These are phyloP conservation scores for Paramormyrops kingsleyae DNA, from an alignment of 2,113 vertebrate genomes.

Conservation along the genomic window DNA sequence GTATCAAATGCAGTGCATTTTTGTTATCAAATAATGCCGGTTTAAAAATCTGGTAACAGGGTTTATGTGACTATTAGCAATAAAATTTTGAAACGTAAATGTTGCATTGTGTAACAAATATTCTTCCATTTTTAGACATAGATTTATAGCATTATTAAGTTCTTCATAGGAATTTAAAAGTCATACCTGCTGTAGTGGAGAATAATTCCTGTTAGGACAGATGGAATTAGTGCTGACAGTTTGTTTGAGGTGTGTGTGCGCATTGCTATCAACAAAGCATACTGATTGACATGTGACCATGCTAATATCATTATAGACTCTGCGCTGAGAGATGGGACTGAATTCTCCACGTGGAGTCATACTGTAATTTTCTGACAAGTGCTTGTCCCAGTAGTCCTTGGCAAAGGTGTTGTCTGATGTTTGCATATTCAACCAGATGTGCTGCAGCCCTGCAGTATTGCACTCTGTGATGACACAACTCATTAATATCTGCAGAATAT, in stretches of 20 bases:
- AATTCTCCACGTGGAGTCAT: conserved; percentile 31
- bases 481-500: conserved; percentile 41
- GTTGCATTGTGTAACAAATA: not conserved
- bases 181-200: conserved; percentile 25
- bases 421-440: conserved; percentile 44
- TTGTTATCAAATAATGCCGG: not conserved
- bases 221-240: conserved; percentile 45
- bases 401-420: conserved; percentile 33
- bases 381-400: conserved; percentile 38
- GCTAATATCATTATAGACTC: conserved; percentile 44
- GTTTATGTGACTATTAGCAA: not conserved
- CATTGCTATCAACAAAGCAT: conserved; percentile 35
- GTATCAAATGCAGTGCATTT: not conserved
- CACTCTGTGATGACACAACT: conserved; percentile 42
- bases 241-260: conserved; percentile 39
- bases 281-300: conserved; percentile 44
- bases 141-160: not conserved
- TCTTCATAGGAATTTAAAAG: not conserved
- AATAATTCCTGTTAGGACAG: conserved; percentile 38
- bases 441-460: conserved; percentile 34
- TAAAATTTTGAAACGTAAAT: not conserved
- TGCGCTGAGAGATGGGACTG: conserved; percentile 39
- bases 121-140: not conserved
- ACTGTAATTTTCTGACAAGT: conserved; percentile 26
- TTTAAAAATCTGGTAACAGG: not conserved